A percentile compares a stretch with the other conserved stretches of the same genome.
These are phyloP conservation scores for Virgularia gustaviana DNA, from an alignment of 92 coral and sea anemone species.

Conservation along the genomic window DNA sequence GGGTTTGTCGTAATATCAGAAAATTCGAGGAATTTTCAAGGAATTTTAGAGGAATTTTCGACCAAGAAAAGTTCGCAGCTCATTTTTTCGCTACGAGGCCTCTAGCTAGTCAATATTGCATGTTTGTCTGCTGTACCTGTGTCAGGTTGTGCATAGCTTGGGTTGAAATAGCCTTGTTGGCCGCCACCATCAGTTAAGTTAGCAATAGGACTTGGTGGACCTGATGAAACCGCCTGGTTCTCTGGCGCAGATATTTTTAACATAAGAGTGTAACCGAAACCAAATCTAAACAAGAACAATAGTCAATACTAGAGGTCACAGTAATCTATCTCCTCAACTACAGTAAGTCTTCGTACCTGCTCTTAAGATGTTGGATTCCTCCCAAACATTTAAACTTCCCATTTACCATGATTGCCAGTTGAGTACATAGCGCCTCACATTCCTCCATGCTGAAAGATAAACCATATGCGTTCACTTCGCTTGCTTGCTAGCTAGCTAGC, in stretches of 20 bases:
- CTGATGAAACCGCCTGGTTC: slow-evolving; percentile 28
- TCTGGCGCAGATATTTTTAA: slow-evolving; percentile 65
- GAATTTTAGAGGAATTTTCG: too few relatives aligned
- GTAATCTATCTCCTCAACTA: too few relatives aligned
- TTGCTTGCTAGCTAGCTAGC: too few relatives aligned
- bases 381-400: slow-evolving; percentile 95
- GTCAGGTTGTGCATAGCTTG: slow-evolving; percentile 37
- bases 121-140: slow-evolving; percentile 1
- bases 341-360: slow-evolving; percentile 66
- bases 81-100: too few relatives aligned
- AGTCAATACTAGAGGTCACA: background rate
- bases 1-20: too few relatives aligned
- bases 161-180: slow-evolving; percentile 11
- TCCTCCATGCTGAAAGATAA: slow-evolving; percentile 79
- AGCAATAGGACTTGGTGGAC: slow-evolving; percentile 33
- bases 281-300: slow-evolving; percentile 56
- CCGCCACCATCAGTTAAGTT: background rate
- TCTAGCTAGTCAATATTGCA: too few relatives aligned
- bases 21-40: too few relatives aligned
- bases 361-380: slow-evolving; percentile 85
- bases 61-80: too few relatives aligned
- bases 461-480: background rate
- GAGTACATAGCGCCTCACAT: slow-evolving; percentile 87
- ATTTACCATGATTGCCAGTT: slow-evolving; percentile 96
- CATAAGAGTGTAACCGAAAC: slow-evolving; percentile 90